A percentile compares a stretch with the other conserved stretches of the same genome.
Conservation (phyloP, 2,797 vertebrate genomes). For the Chelmon rostratus region DNA sequence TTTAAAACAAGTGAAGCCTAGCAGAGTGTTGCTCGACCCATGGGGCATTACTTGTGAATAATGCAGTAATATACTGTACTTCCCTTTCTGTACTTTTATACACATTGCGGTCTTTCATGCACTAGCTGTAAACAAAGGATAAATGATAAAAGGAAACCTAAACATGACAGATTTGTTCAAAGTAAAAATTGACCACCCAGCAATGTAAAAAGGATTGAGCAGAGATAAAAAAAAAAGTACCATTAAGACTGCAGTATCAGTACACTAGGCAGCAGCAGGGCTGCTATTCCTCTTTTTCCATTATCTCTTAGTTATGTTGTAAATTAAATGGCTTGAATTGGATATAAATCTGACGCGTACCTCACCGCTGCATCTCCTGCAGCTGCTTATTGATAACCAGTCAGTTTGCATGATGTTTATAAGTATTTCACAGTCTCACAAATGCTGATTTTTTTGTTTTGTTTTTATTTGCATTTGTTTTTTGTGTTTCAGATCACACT, state of each 20-base stretch:
- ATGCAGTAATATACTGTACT: conserved; percentile 11
- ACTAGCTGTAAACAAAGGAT: conserved; percentile 1
- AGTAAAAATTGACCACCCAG: neutral
- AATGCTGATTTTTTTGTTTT: neutral
- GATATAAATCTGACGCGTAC: neutral
- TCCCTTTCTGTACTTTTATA: neutral
- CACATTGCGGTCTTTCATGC: neutral
- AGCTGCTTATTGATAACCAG: neutral
- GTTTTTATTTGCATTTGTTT: neutral
- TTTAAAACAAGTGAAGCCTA: conserved; percentile 27
- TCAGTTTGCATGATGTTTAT: neutral
- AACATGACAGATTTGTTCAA: conserved; percentile 1
- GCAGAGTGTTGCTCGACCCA: neutral
- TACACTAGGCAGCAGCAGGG: neutral
- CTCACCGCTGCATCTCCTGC: neutral
- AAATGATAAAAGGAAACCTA: conserved; percentile 5
- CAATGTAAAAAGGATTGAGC: neutral
- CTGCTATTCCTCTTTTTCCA: neutral
- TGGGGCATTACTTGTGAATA: conserved; percentile 20
- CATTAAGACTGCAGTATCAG: neutral
- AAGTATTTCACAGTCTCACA: neutral
- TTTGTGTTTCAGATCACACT: neutral
- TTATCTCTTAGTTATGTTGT: neutral
- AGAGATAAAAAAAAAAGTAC: neutral
- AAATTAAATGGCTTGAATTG: neutral